phyloP scores from a whole-genome alignment of 2,888 invertebrate species.

The Cryptus armator region DNA sequence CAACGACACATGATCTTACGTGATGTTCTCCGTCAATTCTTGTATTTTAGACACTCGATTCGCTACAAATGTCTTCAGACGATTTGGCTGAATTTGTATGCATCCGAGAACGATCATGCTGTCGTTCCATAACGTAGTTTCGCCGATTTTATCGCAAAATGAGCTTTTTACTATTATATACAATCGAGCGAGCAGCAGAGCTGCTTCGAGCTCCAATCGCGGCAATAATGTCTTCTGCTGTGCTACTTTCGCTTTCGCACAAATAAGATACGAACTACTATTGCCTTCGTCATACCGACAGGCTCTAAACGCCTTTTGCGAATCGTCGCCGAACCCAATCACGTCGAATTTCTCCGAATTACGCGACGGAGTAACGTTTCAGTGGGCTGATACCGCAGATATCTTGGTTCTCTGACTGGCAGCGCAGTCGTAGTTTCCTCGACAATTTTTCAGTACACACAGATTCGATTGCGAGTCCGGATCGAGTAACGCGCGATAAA shows the following conservation, averaged over 20 bases:
- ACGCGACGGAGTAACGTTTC: conserved; percentile 29
- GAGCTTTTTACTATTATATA: background rate
- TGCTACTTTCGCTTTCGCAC: conserved; percentile 50
- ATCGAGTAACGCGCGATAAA: conserved; percentile 56
- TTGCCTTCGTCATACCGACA: conserved; percentile 65
- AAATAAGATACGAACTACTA: conserved; percentile 12
- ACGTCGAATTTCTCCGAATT: conserved; percentile 29
- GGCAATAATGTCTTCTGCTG: conserved; percentile 61
- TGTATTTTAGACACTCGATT: conserved; percentile 69
- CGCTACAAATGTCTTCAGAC: conserved; percentile 67
- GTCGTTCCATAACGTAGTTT: conserved; percentile 62
- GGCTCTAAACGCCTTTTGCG: conserved; percentile 70
- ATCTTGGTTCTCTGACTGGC: conserved; percentile 27
- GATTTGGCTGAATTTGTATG: conserved; percentile 64
- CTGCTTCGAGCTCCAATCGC: conserved; percentile 62
- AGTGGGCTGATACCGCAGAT: conserved; percentile 54
- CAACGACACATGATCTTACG: conserved; percentile 60
- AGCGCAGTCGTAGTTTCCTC: conserved; percentile 39
- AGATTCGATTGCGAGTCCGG: conserved; percentile 58
- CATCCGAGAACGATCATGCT: conserved; percentile 68
- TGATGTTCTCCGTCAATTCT: background rate
- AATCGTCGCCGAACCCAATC: conserved; percentile 71
- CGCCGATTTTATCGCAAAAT: background rate
- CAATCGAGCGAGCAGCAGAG: conserved; percentile 50
- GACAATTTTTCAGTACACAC: conserved; percentile 49